Evolutionary conservation across 1,140 invertebrate genomes (phyloP), one percentile per base, ranked within the genome.

Genomic region (Cheumatopsyche charites): DNA sequence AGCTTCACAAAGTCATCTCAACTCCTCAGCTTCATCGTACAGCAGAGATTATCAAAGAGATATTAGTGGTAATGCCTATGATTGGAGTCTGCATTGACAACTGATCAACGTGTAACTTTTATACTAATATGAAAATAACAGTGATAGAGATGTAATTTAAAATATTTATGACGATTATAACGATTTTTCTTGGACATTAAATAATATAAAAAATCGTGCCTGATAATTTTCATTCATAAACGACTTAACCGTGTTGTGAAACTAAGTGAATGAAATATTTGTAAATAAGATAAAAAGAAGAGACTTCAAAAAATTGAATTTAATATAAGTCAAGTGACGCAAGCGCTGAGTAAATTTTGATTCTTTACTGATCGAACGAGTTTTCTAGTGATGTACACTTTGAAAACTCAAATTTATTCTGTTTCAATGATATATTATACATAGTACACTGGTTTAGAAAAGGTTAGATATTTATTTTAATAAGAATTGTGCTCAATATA

Each of bases 81-180:
- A 85, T 76, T 85, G 83, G 83, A 84, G 80, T 78, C 76, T 84
- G 70, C 83, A 85, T 85, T 85, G 83, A 85, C 82, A 83, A 36
- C 42, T 49, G 63, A 62, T 61, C 9, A 29, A 67, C 49, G 52
- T 47, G 42, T 68, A 73, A 68, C 21, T 25, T 19, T 52, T 58
- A 58, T 15, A 7, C 13, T 47, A 47, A 47, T 2, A 62, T 21
- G 21, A 21, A 55, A 23, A 41, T 4, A 63, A 63, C 41, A 42
- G 26, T 42, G 26, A 17, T 55, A 21, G 7, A 5, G 4, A 55
- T 23, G 25, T 9, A 25, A 58, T 23, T 2, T 25, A 12, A 25
- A 12, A 58, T 23, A 25, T 58, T 25, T 58, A 23, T 13, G 5
- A 58, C 7, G 13, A 9, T 23, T 25, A 58, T 26, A 9, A n/a